These are phyloP conservation scores for Butorides virescens DNA, from an alignment of 2,113 vertebrate genomes.

Conservation along the genomic window DNA sequence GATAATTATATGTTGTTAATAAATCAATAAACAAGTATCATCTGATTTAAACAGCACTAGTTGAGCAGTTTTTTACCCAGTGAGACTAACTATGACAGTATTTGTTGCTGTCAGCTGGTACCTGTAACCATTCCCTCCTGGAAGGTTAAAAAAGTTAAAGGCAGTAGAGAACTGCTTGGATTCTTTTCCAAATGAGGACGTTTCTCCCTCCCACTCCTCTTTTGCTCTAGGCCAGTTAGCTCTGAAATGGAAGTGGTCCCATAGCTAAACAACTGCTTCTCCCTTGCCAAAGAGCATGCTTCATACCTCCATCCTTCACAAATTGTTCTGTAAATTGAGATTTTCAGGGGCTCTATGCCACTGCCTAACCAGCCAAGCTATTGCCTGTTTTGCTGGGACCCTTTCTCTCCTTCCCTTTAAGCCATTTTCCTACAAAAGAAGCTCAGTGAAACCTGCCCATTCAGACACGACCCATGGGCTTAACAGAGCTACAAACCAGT, in stretches of 20 bases:
- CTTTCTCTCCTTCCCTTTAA: neutral
- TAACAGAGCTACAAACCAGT: neutral
- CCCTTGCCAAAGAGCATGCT: neutral
- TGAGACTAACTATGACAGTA: neutral
- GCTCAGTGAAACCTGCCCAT: neutral
- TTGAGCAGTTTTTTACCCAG: neutral
- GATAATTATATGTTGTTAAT: neutral
- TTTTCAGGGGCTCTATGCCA: neutral
- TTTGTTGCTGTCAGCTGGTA: neutral
- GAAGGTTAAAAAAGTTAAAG: neutral
- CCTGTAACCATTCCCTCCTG: neutral
- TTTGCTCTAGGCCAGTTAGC: neutral
- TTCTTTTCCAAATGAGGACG: neutral
- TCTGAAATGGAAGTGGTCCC: neutral
- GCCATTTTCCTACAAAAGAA: neutral
- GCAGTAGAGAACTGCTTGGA: neutral
- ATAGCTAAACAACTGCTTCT: neutral
- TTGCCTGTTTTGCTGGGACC: neutral
- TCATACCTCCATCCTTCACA: neutral
- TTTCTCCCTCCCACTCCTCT: neutral
- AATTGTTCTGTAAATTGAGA: neutral
- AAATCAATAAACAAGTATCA: neutral
- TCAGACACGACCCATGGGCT: neutral
- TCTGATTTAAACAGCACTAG: neutral
- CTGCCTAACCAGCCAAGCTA: neutral